Evolutionary conservation across 1,140 invertebrate genomes (phyloP), one percentile per base, ranked within the genome.

Genomic region (Lasioglossum baleicum): DNA sequence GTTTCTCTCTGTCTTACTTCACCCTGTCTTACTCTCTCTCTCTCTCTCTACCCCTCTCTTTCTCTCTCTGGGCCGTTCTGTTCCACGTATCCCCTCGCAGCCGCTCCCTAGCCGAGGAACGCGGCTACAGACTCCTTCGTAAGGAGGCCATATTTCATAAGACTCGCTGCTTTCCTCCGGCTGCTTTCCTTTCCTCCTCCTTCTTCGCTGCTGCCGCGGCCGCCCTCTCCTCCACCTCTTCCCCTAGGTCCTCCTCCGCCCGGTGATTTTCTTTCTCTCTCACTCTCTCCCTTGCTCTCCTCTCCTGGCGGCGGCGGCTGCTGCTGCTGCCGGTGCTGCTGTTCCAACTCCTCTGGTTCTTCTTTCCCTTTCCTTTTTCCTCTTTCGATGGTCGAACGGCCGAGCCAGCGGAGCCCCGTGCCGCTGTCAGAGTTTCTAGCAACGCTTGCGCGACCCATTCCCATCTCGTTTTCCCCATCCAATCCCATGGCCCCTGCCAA

Each of bases 91-190:
- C 73, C 51, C 73, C 56, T 76, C 64, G 53, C 44, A 81, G 77
- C 69, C 78, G 80, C 82, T 80, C 64, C 63, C 76, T 81, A 58
- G 72, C 65, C 78, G 44, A 63, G 81, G 66, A 76, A 71, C 85
- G 83, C 86, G 78, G 74, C 77, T 85, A 82, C 84, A 88, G 82
- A 88, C 90, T 88, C 83, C 90, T 87, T 82, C 81, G 86, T 89
- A 91, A 92, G 90, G 91, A 92, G 90, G 90, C 91, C 90, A 92
- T 92, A 92, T 92, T 92, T 92, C 91, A 91, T 92, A 92, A 90
- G 90, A 90, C 84, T 88, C 77, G 76, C 80, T 86, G 69, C 81
- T 81, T 89, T 88, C 80, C 86, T 83, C 82, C 84, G 84, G 84
- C 88, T 88, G 86, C 83, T 90, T 90, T 90, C 86, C 89, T 90